These are phyloP conservation scores for Drosophila basisetae DNA, from an alignment of 2,888 invertebrate genomes.

Conservation along the genomic window DNA sequence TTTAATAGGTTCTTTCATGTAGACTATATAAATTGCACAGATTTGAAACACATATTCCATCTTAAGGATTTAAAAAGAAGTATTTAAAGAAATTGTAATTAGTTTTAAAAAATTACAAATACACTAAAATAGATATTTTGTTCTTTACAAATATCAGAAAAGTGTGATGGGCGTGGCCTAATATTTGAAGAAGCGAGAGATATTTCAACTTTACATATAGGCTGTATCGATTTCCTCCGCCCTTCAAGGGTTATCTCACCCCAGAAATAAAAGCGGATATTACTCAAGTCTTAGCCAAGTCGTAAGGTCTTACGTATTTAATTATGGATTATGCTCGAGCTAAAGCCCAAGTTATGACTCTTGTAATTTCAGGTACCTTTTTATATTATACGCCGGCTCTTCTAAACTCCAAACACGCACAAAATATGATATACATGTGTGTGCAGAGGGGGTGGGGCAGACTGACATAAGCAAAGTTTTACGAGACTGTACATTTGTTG, in stretches of 20 bases:
- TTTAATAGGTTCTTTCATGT: not conserved
- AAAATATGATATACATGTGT: slow-evolving; percentile 6
- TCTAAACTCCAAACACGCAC: slow-evolving; percentile 13
- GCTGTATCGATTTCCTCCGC: not conserved
- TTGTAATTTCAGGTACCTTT: not conserved
- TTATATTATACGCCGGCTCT: slow-evolving; percentile 11
- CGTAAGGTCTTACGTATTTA: not conserved
- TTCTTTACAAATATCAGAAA: not conserved
- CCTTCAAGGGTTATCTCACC: not conserved
- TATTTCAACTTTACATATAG: not conserved
- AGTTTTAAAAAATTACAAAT: not conserved
- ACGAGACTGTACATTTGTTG: slow-evolving; percentile 30
- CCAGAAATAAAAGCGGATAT: not conserved
- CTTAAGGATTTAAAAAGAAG: not conserved
- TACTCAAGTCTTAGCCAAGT: not conserved
- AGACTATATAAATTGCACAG: not conserved
- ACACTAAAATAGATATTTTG: not conserved
- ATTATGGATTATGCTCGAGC: slow-evolving; percentile 2
- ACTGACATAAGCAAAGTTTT: slow-evolving; percentile 55
- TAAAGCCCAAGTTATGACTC: not conserved
- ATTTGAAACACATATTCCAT: not conserved
- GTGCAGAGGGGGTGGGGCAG: slow-evolving; percentile 2
- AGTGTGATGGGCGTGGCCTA: not conserved
- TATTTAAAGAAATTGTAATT: not conserved
- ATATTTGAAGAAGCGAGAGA: not conserved